phyloP scores from a whole-genome alignment of 2,113 vertebrate species.

The Felis catus region DNA sequence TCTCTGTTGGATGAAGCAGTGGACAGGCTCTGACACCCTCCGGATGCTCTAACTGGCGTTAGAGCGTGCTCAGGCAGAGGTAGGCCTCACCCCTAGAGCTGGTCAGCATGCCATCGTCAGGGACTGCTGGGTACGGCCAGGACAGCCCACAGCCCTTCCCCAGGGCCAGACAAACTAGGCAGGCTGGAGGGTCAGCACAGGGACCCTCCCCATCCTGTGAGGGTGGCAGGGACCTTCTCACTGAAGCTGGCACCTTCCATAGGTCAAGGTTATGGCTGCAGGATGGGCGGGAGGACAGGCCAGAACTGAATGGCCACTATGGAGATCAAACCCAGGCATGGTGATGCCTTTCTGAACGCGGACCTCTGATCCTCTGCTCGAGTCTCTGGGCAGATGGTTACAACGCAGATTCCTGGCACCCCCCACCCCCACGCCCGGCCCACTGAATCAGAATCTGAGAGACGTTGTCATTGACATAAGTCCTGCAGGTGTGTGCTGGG shows the following conservation, averaged over 20 bases:
- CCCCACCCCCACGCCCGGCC: background rate
- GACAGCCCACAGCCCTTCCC: background rate
- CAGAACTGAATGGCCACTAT: background rate
- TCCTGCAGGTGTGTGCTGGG: background rate
- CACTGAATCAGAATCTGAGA: background rate
- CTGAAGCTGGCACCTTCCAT: background rate
- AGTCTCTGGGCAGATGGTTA: background rate
- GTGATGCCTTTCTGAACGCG: rapidly evolving
- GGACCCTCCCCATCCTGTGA: background rate
- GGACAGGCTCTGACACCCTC: background rate
- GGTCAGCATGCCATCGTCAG: background rate
- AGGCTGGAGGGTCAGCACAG: background rate
- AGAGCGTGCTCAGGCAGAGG: background rate
- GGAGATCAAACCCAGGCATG: background rate
- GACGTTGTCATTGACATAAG: background rate
- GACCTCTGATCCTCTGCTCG: background rate
- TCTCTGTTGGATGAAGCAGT: background rate
- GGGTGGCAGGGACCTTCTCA: background rate
- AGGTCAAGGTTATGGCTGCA: background rate
- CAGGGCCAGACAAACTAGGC: background rate
- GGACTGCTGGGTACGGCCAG: no score
- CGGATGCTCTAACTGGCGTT: background rate
- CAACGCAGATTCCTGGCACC: background rate
- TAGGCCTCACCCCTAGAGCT: background rate
- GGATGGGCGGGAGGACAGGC: background rate